A percentile compares a stretch with the other conserved stretches of the same genome.
These are phyloP conservation scores for Poecile montanus DNA, from an alignment of 2,797 vertebrate species.

Conservation along the genomic window DNA sequence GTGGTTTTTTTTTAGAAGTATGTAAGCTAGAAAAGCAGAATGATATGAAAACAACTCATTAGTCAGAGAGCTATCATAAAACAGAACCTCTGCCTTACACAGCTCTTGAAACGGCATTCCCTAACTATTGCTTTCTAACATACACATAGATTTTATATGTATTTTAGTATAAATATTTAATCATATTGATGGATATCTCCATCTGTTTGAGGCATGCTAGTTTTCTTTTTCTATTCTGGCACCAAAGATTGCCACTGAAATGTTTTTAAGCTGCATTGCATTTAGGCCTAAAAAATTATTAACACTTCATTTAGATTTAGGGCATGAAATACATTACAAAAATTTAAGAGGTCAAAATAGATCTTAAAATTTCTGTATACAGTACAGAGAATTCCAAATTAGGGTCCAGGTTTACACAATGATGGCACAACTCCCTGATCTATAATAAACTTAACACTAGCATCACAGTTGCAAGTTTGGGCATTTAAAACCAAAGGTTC, in stretches of 20 bases:
- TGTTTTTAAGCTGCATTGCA: background rate
- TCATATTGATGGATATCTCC: background rate
- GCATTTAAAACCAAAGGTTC: background rate
- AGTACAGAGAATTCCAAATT: background rate
- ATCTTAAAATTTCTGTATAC: background rate
- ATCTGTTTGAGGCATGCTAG: background rate
- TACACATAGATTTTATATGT: background rate
- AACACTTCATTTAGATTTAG: background rate
- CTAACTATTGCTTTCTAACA: background rate
- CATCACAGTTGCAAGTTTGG: background rate
- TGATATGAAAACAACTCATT: background rate
- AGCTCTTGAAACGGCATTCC: background rate
- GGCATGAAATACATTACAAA: background rate
- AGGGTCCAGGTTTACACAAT: background rate
- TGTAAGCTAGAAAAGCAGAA: background rate
- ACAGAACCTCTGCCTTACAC: background rate
- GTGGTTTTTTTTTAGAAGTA: background rate
- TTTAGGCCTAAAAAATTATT: background rate
- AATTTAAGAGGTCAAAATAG: background rate
- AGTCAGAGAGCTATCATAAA: background rate
- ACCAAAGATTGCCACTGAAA: background rate
- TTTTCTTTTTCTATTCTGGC: background rate
- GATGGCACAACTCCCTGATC: background rate
- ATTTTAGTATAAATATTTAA: conserved; percentile 42
- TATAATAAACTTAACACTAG: background rate